phyloP scores from a whole-genome alignment of 2,888 invertebrate species.

The Catocala nupta region DNA sequence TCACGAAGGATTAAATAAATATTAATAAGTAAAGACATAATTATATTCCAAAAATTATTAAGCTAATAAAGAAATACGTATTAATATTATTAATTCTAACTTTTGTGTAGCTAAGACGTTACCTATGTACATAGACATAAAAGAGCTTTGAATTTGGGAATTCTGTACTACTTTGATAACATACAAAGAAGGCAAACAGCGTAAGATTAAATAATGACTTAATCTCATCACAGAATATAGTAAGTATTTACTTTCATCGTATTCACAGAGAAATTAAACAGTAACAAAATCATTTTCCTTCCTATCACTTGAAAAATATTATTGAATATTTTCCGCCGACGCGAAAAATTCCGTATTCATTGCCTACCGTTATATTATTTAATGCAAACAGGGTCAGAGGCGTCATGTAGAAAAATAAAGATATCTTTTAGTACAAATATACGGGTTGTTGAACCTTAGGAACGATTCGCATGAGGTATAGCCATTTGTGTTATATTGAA shows the following conservation, averaged over 20 bases:
- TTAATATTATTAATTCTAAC: no score
- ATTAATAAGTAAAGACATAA: no score
- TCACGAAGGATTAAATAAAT: no score
- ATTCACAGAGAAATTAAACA: conserved; percentile 22
- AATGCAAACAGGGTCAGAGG: conserved; percentile 70
- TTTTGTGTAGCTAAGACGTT: no score
- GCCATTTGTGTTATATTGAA: conserved; percentile 39
- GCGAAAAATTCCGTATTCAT: conserved; percentile 61
- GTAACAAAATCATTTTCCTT: conserved; percentile 39
- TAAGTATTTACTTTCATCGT: neutral
- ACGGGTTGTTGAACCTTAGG: conserved; percentile 62
- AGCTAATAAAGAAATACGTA: no score
- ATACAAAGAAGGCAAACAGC: no score
- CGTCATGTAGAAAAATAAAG: conserved; percentile 57
- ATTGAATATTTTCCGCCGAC: conserved; percentile 56
- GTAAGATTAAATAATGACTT: neutral
- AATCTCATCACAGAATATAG: neutral
- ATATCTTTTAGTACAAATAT: conserved; percentile 62
- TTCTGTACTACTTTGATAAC: no score
- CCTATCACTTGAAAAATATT: conserved; percentile 53
- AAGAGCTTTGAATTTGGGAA: no score
- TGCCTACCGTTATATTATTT: conserved; percentile 65
- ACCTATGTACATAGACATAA: no score
- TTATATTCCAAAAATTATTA: no score
- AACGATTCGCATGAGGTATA: conserved; percentile 24